Base-by-base conservation (phyloP, 2,797 vertebrate species). In the Streptopelia turtur region DNA sequence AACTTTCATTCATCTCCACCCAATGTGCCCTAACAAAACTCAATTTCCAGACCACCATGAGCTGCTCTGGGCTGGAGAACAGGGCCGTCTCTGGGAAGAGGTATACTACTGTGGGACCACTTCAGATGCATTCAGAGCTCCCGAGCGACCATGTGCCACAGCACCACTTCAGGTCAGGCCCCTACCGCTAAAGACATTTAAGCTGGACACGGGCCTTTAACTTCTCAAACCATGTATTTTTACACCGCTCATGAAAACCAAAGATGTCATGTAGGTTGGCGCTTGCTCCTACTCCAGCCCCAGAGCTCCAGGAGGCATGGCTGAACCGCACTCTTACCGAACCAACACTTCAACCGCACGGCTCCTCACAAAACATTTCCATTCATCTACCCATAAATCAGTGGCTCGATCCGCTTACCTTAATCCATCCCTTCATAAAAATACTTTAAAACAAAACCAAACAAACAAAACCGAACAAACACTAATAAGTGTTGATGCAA, bases 101-200 rank as follows among this genome's bases (percentile, higher is more conserved):
- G 5, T 23, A 14, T 7, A 45, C 30, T 71, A 9, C 57, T 5
- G 1, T 1, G 13, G 24, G 24, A 11, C 23, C 0, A 2, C 41
- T 31, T 43, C 30, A 45, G 43, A 45, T 20, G 43, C 43, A 45
- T 45, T 45, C n/a, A 72, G 57, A 89, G 55, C 17, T 60, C 41
- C 64, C 7, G 5, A 6, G 21, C 37, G 1, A 0, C 31, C 45
- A 15, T 1, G 4, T 28, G 47, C 16, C 50, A 16, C 11, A 37
- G 31, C 20, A 61, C 10, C 50, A 83, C 68, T 60, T 31, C n/a
- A 53, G 6, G 21, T 31, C 69, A 78, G 33, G 16, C 35, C 23
- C 3, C 1, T 22, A 35, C 20, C n/a, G 39, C 6, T n/a, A 41
- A 28, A 85, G 72, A 50, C n/a, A 21, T 65, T 77, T 80, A 70